phyloP scores from a whole-genome alignment of 2,113 vertebrate species.

The Burhinus oedicnemus region DNA sequence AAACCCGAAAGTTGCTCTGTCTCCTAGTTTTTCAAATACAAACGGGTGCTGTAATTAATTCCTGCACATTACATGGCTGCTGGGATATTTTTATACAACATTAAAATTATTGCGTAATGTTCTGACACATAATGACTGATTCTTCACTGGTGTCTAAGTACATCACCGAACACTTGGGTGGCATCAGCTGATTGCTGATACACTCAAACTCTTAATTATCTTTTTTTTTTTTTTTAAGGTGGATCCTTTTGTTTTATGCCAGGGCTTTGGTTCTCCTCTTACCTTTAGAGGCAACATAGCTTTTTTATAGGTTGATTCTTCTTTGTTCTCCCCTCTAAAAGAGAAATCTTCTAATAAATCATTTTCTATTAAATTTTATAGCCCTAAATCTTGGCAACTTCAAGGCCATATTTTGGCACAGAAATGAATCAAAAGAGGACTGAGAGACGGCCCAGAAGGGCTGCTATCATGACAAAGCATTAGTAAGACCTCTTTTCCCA shows the following conservation, averaged over 20 bases:
- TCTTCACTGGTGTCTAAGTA: background rate
- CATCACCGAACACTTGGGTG: constrained; percentile 42
- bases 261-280: background rate
- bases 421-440: background rate
- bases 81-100: constrained; percentile 53
- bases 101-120: constrained; percentile 45
- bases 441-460: background rate
- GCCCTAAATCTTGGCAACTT: background rate
- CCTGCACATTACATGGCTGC: background rate
- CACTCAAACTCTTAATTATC: background rate
- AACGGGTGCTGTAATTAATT: constrained; percentile 42
- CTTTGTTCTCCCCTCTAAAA: background rate
- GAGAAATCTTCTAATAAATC: background rate
- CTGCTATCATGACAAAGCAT: background rate
- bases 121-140: constrained; percentile 55
- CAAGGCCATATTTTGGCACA: background rate
- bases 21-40: constrained; percentile 2
- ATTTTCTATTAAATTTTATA: background rate
- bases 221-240: background rate
- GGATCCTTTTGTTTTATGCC: background rate
- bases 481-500: background rate
- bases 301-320: background rate
- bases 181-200: constrained; percentile 48
- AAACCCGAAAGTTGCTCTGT: background rate
- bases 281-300: background rate